Percentiles rank a stretch among this genome's conserved stretches.
phyloP scores from a whole-genome alignment of 2,888 invertebrate species.

The Electrophaes corylata region DNA sequence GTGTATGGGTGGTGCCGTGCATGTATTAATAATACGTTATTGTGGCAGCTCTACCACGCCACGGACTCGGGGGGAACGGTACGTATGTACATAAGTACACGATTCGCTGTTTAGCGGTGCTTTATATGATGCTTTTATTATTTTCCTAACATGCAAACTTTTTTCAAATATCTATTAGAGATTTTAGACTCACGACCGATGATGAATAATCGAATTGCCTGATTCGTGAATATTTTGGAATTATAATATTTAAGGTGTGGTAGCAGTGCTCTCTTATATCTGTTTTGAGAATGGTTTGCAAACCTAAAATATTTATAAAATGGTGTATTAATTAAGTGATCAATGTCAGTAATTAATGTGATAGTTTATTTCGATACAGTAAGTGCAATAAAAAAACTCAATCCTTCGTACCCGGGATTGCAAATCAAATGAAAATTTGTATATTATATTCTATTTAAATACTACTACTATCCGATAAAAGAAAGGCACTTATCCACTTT shows the following conservation, averaged over 20 bases:
- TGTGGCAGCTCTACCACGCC: slow-evolving; percentile 83
- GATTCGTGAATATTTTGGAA: too few relatives aligned
- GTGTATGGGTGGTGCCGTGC: slow-evolving; percentile 51
- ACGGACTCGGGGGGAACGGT: slow-evolving; percentile 78
- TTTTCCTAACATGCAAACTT: slow-evolving; percentile 34
- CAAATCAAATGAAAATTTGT: slow-evolving; percentile 30
- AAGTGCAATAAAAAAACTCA: slow-evolving; percentile 5
- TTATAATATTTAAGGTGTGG: too few relatives aligned
- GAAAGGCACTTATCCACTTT: too few relatives aligned
- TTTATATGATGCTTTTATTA: slow-evolving; percentile 47
- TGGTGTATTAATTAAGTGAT: slow-evolving; percentile 15
- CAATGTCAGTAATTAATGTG: slow-evolving; percentile 1
- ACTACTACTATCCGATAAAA: too few relatives aligned
- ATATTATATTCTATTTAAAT: too few relatives aligned
- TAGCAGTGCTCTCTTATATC: too few relatives aligned
- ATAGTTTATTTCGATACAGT: slow-evolving; percentile 1
- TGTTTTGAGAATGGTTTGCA: slow-evolving; percentile 20
- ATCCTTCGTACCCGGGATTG: slow-evolving; percentile 5
- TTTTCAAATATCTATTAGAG: slow-evolving; percentile 21
- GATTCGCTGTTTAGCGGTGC: slow-evolving; percentile 22
- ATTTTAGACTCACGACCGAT: too few relatives aligned
- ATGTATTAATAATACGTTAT: slow-evolving; percentile 78
- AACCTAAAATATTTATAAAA: slow-evolving; percentile 4
- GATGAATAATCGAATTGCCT: too few relatives aligned
- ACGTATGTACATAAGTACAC: slow-evolving; percentile 61